These are phyloP conservation scores for Orchesella flavescens DNA, from an alignment of 2,888 invertebrate species.

Conservation along the genomic window DNA sequence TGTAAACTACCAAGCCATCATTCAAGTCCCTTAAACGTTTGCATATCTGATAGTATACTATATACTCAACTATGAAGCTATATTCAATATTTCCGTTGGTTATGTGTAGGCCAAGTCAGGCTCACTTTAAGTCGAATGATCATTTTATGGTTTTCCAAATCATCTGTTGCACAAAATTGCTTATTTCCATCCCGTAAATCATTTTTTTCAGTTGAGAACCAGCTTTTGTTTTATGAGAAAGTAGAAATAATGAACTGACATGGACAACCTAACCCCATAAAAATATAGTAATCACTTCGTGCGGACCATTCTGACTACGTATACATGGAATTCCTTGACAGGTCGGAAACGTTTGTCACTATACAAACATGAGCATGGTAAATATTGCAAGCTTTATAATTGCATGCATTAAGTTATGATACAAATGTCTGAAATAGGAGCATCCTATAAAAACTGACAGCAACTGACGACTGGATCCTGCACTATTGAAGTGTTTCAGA, in stretches of 20 bases:
- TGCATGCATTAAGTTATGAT: not conserved
- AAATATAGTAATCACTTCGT: constrained; percentile 43
- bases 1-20: too few relatives aligned
- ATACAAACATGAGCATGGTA: constrained; percentile 1
- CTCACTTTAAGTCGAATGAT: not conserved
- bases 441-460: constrained; percentile 38
- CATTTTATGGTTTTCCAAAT: constrained; percentile 30
- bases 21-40: too few relatives aligned
- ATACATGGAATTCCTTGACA: constrained; percentile 59
- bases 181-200: constrained; percentile 54
- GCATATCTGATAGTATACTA: too few relatives aligned
- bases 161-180: constrained; percentile 40
- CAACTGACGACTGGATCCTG: not conserved
- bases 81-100: too few relatives aligned
- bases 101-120: too few relatives aligned
- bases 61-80: too few relatives aligned
- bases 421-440: constrained; percentile 19
- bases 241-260: constrained; percentile 60
- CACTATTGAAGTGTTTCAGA: constrained; percentile 3
- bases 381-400: constrained; percentile 10
- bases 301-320: constrained; percentile 36
- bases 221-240: constrained; percentile 35
- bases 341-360: constrained; percentile 62
- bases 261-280: constrained; percentile 55
- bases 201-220: constrained; percentile 47